phyloP scores from a whole-genome alignment of 2,797 vertebrate species.

The Acrossocheilus fasciatus region DNA sequence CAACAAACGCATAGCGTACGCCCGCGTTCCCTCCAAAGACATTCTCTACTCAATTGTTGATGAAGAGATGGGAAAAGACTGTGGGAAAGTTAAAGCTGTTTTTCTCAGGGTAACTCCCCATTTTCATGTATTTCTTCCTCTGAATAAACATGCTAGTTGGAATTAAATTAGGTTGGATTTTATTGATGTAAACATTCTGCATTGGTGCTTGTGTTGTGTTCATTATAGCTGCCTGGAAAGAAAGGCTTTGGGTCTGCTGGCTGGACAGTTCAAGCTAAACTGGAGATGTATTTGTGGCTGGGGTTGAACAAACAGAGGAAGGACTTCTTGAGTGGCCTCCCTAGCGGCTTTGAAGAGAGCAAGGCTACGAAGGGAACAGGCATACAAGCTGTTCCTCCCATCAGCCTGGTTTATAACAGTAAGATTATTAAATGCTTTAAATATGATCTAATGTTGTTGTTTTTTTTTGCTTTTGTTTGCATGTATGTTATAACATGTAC shows the following conservation, averaged over 20 bases:
- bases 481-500: constrained; percentile 13
- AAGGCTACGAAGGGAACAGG: constrained; percentile 80
- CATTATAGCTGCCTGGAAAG: constrained; percentile 89
- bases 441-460: background rate
- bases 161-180: background rate
- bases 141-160: background rate
- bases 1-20: constrained; percentile 91
- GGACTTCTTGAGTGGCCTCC: constrained; percentile 91
- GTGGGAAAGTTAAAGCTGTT: constrained; percentile 94
- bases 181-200: constrained; percentile 8
- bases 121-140: background rate
- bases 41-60: constrained; percentile 91
- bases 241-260: constrained; percentile 92
- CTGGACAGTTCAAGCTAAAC: constrained; percentile 96
- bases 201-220: constrained; percentile 1
- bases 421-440: constrained; percentile 68
- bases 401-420: constrained; percentile 94
- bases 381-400: constrained; percentile 84
- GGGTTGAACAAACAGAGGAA: constrained; percentile 94
- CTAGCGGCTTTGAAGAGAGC: constrained; percentile 94
- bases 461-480: constrained; percentile 23
- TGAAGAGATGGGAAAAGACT: constrained; percentile 95
- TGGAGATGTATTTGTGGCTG: constrained; percentile 97
- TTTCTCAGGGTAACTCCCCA: constrained; percentile 86
- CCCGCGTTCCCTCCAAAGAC: constrained; percentile 93